A percentile compares a stretch with the other conserved stretches of the same genome.
phyloP scores from a whole-genome alignment of 2,113 vertebrate species.

The Reinhardtius hippoglossoides region DNA sequence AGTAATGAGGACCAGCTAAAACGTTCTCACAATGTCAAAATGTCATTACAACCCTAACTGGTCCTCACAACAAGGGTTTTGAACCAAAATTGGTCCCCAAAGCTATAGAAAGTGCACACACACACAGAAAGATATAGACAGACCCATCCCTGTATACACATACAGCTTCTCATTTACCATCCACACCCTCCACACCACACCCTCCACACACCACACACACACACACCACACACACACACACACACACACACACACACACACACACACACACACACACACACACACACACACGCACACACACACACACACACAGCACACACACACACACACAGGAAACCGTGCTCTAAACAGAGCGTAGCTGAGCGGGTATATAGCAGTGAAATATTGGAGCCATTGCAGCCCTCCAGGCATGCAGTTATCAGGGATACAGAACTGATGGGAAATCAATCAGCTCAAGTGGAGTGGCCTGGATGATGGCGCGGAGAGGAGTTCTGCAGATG shows the following conservation, averaged over 20 bases:
- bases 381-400: conserved; percentile 74
- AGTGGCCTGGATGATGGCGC: conserved; percentile 59
- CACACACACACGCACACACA: no score
- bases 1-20: background rate
- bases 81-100: no score
- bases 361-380: conserved; percentile 56
- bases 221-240: background rate
- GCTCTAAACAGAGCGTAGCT: conserved; percentile 47
- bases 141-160: background rate
- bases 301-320: background rate
- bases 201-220: no score
- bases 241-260: conserved; percentile 5
- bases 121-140: background rate
- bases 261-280: background rate
- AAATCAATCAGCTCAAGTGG: conserved; percentile 82
- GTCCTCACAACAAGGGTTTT: no score
- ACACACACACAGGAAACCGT: conserved; percentile 4
- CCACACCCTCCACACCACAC: background rate
- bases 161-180: background rate
- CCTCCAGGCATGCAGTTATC: conserved; percentile 79
- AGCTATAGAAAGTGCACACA: background rate
- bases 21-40: no score
- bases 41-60: no score
- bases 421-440: conserved; percentile 78
- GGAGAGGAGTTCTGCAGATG: conserved; percentile 44